Evolutionary conservation across 2,888 invertebrate genomes (phyloP).

Genomic region (Encarsia formosa): DNA sequence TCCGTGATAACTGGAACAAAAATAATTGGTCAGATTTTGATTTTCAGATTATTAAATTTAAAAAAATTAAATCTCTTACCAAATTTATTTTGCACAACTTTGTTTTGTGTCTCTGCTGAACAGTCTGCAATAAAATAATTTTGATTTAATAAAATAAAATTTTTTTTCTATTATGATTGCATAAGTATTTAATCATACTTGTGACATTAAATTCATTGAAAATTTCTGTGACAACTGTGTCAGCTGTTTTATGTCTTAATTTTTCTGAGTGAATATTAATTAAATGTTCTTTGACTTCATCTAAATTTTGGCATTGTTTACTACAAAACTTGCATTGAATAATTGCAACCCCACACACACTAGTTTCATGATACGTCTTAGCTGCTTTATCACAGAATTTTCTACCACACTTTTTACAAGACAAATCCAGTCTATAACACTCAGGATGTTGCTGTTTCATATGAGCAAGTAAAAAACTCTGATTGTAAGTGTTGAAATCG

Average conservation of each 20-base stretch:
- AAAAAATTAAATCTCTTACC: background rate
- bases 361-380: background rate
- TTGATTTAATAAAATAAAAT: background rate
- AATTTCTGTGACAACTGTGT: background rate
- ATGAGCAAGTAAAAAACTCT: background rate
- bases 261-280: background rate
- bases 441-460: background rate
- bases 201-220: background rate
- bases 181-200: background rate
- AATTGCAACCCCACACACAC: background rate
- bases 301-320: background rate
- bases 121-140: background rate
- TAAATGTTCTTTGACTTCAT: constrained; percentile 6
- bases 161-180: background rate
- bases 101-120: too few species aligned
- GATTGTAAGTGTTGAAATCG: background rate
- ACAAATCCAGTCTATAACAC: background rate
- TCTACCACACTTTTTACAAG: background rate
- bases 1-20: background rate
- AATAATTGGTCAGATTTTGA: background rate
- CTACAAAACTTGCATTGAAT: constrained; percentile 14
- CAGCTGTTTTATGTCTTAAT: background rate
- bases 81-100: too few species aligned
- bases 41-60: background rate
- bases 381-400: background rate